These are phyloP conservation scores for Zootermopsis nevadensis DNA, from an alignment of 2,888 invertebrate species.

Conservation along the genomic window DNA sequence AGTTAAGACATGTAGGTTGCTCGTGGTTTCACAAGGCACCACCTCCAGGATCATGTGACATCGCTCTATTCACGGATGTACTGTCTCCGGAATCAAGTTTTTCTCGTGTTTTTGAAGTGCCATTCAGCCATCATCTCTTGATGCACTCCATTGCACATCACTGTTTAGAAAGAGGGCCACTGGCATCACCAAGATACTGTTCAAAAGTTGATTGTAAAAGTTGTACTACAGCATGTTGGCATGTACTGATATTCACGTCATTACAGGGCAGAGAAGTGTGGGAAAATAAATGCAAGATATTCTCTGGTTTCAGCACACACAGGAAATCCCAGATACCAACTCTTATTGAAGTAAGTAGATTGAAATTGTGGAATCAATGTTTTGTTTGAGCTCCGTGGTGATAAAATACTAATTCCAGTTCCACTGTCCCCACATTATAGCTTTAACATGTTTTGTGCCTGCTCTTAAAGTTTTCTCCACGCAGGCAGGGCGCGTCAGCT, in stretches of 20 bases:
- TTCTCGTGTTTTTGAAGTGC: too few species aligned
- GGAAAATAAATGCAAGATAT: slow-evolving; percentile 20
- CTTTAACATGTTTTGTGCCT: background rate
- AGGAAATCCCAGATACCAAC: slow-evolving; percentile 32
- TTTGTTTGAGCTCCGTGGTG: slow-evolving; percentile 2
- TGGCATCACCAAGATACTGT: background rate
- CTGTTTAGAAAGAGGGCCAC: background rate
- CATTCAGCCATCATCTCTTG: too few species aligned
- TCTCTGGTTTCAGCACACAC: slow-evolving; percentile 34
- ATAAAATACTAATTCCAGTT: background rate
- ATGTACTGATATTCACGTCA: background rate
- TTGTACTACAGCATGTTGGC: background rate
- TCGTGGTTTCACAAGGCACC: background rate
- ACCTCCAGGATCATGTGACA: background rate
- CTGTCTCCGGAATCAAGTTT: too few species aligned
- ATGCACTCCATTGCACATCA: too few species aligned
- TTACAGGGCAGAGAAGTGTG: background rate
- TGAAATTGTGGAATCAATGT: slow-evolving; percentile 19
- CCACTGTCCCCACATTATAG: background rate
- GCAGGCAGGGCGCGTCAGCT: background rate
- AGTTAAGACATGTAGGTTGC: too few species aligned
- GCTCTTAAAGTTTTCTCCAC: background rate
- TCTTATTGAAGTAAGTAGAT: slow-evolving; percentile 26
- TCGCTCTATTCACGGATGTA: too few species aligned
- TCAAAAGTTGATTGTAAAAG: background rate